A percentile compares a stretch with the other conserved stretches of the same genome.
phyloP scores from a whole-genome alignment of 2,888 invertebrate genomes.

The Congeria kusceri region DNA sequence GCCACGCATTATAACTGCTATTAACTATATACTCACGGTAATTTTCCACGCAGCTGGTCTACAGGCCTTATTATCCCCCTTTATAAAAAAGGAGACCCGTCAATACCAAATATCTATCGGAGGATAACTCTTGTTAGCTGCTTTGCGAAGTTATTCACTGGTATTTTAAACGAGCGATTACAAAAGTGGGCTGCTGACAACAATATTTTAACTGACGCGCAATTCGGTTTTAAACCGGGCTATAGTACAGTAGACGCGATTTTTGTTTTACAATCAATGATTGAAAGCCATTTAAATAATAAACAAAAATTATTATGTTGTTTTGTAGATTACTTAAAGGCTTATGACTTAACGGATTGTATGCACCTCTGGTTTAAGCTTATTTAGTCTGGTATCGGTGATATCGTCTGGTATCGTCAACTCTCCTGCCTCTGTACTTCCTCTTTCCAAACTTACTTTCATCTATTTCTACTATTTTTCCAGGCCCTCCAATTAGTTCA shows the following conservation, averaged over 20 bases:
- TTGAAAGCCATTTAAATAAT: constrained; percentile 21
- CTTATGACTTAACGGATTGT: constrained; percentile 46
- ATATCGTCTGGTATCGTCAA: no score
- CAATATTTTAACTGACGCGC: constrained; percentile 41
- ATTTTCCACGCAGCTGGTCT: constrained; percentile 39
- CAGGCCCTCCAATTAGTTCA: no score
- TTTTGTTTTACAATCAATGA: constrained; percentile 33
- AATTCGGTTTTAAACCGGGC: constrained; percentile 46
- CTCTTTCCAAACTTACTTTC: no score
- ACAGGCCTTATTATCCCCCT: constrained; percentile 48
- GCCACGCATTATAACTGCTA: constrained; percentile 1
- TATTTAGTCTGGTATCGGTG: constrained; percentile 24
- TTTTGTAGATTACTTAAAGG: constrained; percentile 47
- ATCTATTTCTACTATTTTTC: no score
- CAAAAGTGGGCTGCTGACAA: constrained; percentile 28
- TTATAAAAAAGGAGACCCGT: constrained; percentile 41
- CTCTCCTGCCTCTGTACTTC: no score
- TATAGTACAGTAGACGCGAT: constrained; percentile 50
- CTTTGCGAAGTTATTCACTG: constrained; percentile 50
- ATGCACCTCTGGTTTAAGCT: constrained; percentile 45
- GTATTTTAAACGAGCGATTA: constrained; percentile 47
- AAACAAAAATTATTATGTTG: constrained; percentile 37
- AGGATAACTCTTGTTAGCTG: constrained; percentile 46
- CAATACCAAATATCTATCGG: constrained; percentile 40
- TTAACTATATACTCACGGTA: constrained; percentile 38